Conservation (phyloP, 2,113 vertebrate species). For the Saguinus midas region DNA sequence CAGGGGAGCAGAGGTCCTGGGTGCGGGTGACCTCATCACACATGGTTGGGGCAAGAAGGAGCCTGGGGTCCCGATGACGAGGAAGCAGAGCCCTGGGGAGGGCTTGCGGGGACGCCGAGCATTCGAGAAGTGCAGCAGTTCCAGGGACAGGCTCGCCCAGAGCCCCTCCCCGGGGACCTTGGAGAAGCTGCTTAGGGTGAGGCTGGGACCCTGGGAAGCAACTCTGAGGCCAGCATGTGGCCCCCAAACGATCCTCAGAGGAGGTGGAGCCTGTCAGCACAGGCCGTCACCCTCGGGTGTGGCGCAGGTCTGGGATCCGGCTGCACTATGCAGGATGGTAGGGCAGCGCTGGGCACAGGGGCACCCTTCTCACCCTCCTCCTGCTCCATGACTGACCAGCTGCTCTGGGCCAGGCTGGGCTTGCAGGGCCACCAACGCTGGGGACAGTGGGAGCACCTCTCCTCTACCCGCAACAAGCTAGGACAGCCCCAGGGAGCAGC, state of each 20-base stretch:
- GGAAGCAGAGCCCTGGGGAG: background rate
- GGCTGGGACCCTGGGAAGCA: background rate
- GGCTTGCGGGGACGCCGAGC: accelerated
- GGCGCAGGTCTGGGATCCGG: background rate
- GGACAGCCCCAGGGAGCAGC: background rate
- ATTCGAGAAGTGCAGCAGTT: background rate
- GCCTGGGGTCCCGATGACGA: background rate
- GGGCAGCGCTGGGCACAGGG: background rate
- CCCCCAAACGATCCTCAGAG: background rate
- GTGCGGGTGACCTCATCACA: background rate
- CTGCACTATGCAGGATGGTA: background rate
- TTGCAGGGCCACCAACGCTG: background rate
- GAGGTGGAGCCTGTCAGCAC: background rate
- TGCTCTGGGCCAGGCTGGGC: background rate
- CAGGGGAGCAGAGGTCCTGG: too few species aligned
- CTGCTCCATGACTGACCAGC: background rate
- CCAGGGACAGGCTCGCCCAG: background rate
- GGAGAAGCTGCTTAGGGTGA: background rate
- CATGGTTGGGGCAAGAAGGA: background rate
- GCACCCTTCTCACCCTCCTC: background rate
- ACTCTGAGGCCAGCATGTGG: background rate
- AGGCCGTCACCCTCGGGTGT: background rate
- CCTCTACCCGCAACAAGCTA: background rate
- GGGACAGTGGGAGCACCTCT: background rate
- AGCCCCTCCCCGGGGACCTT: background rate